Evolutionary conservation across 2,888 invertebrate species (phyloP).

Genomic region (Sminthurinus aureus): DNA sequence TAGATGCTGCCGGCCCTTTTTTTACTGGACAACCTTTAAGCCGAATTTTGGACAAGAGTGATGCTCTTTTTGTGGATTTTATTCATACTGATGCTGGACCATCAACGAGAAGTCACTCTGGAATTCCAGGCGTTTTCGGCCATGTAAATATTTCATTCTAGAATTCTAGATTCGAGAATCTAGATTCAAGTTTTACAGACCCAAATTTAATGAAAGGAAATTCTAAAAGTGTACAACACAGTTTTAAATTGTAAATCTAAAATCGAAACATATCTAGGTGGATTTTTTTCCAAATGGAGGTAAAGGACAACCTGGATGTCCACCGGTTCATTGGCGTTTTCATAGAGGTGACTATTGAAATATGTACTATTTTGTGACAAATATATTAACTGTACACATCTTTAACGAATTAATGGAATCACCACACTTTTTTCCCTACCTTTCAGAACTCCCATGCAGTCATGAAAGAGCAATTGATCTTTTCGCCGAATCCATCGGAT

Average conservation of each 20-base stretch:
- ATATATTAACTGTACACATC: background rate
- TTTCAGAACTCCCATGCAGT: slow-evolving; percentile 41
- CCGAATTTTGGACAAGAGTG: slow-evolving; percentile 47
- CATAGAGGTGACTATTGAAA: background rate
- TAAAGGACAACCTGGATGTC: slow-evolving; percentile 54
- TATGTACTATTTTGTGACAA: background rate
- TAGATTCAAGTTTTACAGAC: too few relatives aligned
- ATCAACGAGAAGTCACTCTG: slow-evolving; percentile 41
- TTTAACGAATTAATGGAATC: too few relatives aligned
- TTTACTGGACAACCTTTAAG: slow-evolving; percentile 39
- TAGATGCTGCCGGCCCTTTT: slow-evolving; percentile 50
- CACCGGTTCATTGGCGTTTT: slow-evolving; percentile 27
- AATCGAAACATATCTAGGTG: background rate
- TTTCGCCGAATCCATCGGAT: slow-evolving; percentile 52
- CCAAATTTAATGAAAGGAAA: too few relatives aligned
- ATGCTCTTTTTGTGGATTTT: slow-evolving; percentile 51
- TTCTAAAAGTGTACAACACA: background rate
- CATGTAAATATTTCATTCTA: slow-evolving; percentile 30
- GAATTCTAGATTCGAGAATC: background rate
- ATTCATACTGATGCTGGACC: slow-evolving; percentile 48
- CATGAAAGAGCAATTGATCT: slow-evolving; percentile 47
- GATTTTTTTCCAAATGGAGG: slow-evolving; percentile 52
- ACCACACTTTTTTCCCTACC: background rate
- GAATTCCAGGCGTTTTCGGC: slow-evolving; percentile 43
- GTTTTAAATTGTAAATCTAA: background rate